phyloP scores from a whole-genome alignment of 2,888 invertebrate genomes.

The Dasysyrphus tricinctus region DNA sequence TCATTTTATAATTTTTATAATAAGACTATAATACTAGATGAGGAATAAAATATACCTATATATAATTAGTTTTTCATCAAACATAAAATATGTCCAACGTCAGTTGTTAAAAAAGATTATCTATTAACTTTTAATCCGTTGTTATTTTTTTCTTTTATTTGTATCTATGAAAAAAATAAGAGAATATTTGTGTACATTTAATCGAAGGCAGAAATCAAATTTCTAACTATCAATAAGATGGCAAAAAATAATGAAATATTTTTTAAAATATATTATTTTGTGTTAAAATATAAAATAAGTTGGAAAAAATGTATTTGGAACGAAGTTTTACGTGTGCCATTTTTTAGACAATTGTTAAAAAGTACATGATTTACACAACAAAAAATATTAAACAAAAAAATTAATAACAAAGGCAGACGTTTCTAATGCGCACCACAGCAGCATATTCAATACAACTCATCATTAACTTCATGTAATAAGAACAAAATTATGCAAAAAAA shows the following conservation, averaged over 20 bases:
- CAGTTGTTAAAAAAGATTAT: slow-evolving; percentile 54
- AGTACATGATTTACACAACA: slow-evolving; percentile 57
- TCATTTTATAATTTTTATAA: slow-evolving; percentile 75
- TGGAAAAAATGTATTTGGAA: slow-evolving; percentile 48
- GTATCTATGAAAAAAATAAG: slow-evolving; percentile 36
- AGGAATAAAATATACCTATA: slow-evolving; percentile 63
- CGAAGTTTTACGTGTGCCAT: slow-evolving; percentile 70
- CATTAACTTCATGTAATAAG: slow-evolving; percentile 60
- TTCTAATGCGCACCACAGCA: slow-evolving; percentile 49
- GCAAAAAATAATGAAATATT: slow-evolving; percentile 57
- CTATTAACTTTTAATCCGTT: slow-evolving; percentile 47
- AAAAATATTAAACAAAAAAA: slow-evolving; percentile 32
- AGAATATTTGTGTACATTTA: slow-evolving; percentile 57
- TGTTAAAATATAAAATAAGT: slow-evolving; percentile 40
- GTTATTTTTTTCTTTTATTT: slow-evolving; percentile 50
- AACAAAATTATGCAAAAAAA: slow-evolving; percentile 57
- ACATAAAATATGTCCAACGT: slow-evolving; percentile 54
- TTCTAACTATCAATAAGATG: slow-evolving; percentile 44
- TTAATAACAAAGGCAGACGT: slow-evolving; percentile 29
- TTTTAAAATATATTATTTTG: slow-evolving; percentile 59
- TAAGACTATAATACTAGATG: slow-evolving; percentile 65
- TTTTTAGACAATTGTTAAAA: slow-evolving; percentile 68
- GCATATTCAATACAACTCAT: slow-evolving; percentile 36
- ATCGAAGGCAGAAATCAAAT: slow-evolving; percentile 66
- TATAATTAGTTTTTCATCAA: slow-evolving; percentile 60